Evolutionary conservation across 2,113 vertebrate species (phyloP).

Genomic region (Tachycineta bicolor): DNA sequence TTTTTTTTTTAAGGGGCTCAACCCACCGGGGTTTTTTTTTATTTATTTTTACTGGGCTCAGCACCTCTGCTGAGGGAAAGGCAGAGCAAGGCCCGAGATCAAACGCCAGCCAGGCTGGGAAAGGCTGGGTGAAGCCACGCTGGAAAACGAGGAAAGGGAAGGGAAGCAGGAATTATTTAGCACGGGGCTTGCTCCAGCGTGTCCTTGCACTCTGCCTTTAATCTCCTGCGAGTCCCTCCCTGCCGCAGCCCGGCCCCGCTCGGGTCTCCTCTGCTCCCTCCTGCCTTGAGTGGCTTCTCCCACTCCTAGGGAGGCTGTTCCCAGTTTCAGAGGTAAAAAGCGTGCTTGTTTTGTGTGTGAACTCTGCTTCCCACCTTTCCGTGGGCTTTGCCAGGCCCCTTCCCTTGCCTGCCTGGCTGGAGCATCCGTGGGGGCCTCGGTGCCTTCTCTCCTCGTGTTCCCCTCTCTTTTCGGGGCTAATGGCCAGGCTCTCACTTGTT

Average conservation of each 20-base stretch:
- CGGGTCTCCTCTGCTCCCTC: neutral
- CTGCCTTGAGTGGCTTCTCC: neutral
- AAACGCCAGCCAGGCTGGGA: neutral
- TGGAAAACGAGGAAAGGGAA: constrained; percentile 7
- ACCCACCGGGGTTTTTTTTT: neutral
- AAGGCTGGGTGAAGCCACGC: neutral
- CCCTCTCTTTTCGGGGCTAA: neutral
- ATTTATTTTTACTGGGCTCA: neutral
- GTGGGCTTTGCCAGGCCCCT: neutral
- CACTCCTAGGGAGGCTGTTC: neutral
- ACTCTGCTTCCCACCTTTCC: neutral
- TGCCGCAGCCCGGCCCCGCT: neutral
- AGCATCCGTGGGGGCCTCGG: neutral
- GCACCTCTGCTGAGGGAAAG: neutral
- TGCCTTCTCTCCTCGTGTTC: neutral
- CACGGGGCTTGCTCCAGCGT: constrained; percentile 38
- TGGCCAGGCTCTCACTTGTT: neutral
- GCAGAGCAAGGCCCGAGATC: neutral
- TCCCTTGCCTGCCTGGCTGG: neutral
- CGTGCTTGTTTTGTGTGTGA: neutral
- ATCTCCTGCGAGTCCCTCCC: constrained; percentile 34
- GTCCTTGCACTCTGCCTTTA: constrained; percentile 23
- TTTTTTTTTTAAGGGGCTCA: neutral
- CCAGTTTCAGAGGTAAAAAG: neutral
- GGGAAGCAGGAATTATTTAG: constrained; percentile 53